Conservation (phyloP, 2,888 invertebrate species). For the Conomelus anceps region DNA sequence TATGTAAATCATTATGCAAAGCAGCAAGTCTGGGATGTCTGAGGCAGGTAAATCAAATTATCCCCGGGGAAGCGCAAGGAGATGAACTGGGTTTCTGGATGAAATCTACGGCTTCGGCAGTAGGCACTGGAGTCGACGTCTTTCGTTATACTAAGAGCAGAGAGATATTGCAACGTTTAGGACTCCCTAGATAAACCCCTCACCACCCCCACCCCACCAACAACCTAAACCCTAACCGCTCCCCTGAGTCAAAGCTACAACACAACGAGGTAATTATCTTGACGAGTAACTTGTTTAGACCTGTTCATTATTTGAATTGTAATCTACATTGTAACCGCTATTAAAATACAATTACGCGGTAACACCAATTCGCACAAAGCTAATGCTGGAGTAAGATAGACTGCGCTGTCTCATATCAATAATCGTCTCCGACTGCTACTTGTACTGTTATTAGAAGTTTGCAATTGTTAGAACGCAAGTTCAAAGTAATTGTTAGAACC, state of each 20-base stretch:
- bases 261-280: background rate
- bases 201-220: background rate
- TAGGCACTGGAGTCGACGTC: background rate
- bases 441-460: background rate
- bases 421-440: background rate
- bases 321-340: background rate
- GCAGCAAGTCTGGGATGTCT: background rate
- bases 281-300: background rate
- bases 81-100: background rate
- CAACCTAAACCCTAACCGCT: background rate
- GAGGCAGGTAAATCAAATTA: background rate
- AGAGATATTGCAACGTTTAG: background rate
- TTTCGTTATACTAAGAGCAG: too few relatives aligned
- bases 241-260: background rate
- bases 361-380: background rate
- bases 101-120: background rate
- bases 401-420: background rate
- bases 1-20: background rate
- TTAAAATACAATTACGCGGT: background rate
- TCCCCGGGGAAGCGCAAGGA: background rate
- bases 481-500: too few relatives aligned
- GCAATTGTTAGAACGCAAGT: background rate
- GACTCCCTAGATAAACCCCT: background rate
- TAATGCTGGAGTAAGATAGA: background rate
- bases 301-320: background rate